Evolutionary conservation across 2,797 vertebrate species (phyloP).

Genomic region (Simalia tracyae): DNA sequence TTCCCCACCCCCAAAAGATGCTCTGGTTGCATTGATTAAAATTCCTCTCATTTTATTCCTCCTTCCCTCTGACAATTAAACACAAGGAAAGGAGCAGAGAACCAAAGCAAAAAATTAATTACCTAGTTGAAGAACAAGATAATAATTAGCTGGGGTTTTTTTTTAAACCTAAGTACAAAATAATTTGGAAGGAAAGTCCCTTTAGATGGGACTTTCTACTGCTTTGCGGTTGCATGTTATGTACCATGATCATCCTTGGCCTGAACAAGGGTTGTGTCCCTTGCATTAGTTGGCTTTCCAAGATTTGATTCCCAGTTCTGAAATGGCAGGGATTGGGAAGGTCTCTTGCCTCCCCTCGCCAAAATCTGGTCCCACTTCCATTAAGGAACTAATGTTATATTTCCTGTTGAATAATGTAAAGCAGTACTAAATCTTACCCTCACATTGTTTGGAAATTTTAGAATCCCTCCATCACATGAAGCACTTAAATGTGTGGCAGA

Average conservation of each 20-base stretch:
- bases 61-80: constrained; percentile 66
- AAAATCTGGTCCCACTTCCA: not conserved
- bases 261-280: not conserved
- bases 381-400: constrained; percentile 60
- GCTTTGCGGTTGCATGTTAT: not conserved
- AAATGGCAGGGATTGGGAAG: too few species aligned
- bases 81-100: constrained; percentile 56
- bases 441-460: constrained; percentile 31
- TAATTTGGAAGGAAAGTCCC: not conserved
- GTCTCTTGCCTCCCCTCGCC: too few species aligned
- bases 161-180: constrained; percentile 59
- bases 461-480: constrained; percentile 48
- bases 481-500: constrained; percentile 41
- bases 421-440: constrained; percentile 52
- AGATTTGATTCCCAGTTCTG: not conserved
- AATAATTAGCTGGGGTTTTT: constrained; percentile 63
- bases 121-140: constrained; percentile 68
- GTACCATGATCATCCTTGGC: not conserved
- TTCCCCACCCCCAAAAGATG: constrained; percentile 48
- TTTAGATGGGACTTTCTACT: not conserved
- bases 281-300: not conserved
- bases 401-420: constrained; percentile 70
- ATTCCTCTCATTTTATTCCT: constrained; percentile 61
- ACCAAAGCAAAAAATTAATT: constrained; percentile 70
- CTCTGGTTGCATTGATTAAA: constrained; percentile 64